Percentiles rank a stretch among this genome's conserved stretches.
phyloP scores from a whole-genome alignment of 2,113 vertebrate genomes.

The Heterotis niloticus region DNA sequence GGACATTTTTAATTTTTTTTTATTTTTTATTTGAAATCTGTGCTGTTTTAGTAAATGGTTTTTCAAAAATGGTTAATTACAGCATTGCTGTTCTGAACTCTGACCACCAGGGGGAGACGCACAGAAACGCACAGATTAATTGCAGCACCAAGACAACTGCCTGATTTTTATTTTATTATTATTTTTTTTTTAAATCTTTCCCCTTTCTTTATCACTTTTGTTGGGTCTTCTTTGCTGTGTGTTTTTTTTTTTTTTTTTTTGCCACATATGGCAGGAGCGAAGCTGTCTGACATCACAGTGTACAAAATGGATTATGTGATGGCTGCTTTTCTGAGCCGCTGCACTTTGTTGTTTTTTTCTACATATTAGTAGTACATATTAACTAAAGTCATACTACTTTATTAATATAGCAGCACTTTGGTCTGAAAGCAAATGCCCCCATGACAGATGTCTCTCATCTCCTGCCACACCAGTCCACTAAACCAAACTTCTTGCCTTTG shows the following conservation, averaged over 20 bases:
- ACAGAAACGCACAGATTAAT: slow-evolving; percentile 48
- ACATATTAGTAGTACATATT: slow-evolving; percentile 11
- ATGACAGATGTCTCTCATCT: background rate
- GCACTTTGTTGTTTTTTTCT: background rate
- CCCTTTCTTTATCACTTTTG: background rate
- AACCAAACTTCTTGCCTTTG: background rate
- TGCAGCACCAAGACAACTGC: slow-evolving; percentile 19
- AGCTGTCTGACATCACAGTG: slow-evolving; percentile 18
- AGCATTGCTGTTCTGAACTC: slow-evolving; percentile 38
- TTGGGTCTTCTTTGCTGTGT: slow-evolving; percentile 2
- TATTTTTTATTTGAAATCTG: background rate
- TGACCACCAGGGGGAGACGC: slow-evolving; percentile 51
- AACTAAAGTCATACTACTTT: background rate
- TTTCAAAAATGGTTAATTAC: slow-evolving; percentile 8
- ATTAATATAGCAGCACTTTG: slow-evolving; percentile 23
- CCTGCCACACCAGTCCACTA: background rate
- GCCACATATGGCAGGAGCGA: background rate
- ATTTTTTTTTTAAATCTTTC: background rate
- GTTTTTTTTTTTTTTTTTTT: no score
- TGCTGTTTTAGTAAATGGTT: background rate
- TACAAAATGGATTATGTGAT: background rate
- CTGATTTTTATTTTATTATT: slow-evolving; percentile 17
- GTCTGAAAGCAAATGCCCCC: slow-evolving; percentile 16
- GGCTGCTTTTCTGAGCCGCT: slow-evolving; percentile 17
- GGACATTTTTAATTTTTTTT: slow-evolving; percentile 31